phyloP scores from a whole-genome alignment of 2,797 vertebrate species.

The Morelia viridis region DNA sequence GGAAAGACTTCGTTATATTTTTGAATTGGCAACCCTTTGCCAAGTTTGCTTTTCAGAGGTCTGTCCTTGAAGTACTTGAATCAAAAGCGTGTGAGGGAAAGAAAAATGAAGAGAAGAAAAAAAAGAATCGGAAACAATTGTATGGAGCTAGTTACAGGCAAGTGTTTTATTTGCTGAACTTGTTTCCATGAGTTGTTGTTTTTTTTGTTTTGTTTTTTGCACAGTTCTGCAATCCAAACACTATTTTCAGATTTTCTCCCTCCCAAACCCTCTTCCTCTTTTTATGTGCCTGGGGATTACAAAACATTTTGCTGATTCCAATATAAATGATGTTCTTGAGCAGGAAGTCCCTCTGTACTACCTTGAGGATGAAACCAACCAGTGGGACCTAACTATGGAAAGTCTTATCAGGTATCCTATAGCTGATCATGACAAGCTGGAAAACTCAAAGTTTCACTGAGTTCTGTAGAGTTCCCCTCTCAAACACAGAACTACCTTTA shows the following conservation, averaged over 20 bases:
- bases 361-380: background rate
- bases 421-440: no score
- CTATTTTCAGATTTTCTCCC: background rate
- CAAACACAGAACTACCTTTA: background rate
- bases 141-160: background rate
- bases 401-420: background rate
- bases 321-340: background rate
- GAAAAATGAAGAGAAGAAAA: background rate
- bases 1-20: no score
- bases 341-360: background rate
- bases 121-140: background rate
- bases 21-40: background rate
- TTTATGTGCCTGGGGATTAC: background rate
- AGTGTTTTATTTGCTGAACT: background rate
- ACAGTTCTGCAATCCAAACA: background rate
- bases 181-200: background rate
- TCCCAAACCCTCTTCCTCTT: background rate
- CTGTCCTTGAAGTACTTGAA: background rate
- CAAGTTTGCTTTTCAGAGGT: background rate
- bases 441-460: background rate
- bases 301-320: background rate
- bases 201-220: no score
- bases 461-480: background rate
- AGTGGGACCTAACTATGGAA: background rate
- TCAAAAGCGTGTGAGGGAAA: background rate